Conservation (phyloP, 2,797 vertebrate species). For the Coranthus polyacanthus region DNA sequence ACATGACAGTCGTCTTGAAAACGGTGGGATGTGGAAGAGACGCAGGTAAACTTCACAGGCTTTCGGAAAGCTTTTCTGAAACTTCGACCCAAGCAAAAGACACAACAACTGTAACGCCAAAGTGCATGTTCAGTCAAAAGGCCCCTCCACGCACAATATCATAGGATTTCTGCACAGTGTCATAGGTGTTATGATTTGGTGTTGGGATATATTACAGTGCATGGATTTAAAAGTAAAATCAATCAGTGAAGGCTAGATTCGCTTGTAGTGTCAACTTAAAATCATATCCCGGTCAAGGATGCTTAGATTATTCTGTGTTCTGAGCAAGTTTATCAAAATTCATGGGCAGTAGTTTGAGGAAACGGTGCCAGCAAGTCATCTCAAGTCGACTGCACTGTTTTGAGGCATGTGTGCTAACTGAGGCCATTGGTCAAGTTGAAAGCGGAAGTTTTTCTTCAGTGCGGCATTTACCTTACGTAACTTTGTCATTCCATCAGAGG, state of each 20-base stretch:
- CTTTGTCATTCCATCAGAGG: constrained; percentile 66
- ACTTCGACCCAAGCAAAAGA: not conserved
- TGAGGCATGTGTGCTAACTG: constrained; percentile 3
- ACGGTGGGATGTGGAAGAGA: too few species aligned
- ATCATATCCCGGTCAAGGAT: not conserved
- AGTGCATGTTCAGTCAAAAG: not conserved
- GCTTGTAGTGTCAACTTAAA: not conserved
- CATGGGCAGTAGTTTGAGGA: not conserved
- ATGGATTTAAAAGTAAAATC: too few species aligned
- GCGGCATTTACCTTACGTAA: constrained; percentile 85
- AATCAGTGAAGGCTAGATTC: not conserved
- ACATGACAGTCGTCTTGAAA: not conserved
- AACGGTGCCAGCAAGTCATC: not conserved
- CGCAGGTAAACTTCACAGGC: too few species aligned
- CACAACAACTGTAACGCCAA: not conserved
- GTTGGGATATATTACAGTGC: too few species aligned
- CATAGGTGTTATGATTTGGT: too few species aligned
- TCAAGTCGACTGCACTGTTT: not conserved
- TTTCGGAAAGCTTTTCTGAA: too few species aligned
- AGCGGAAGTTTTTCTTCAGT: constrained; percentile 86
- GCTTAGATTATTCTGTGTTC: too few species aligned
- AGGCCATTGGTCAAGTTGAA: constrained; percentile 76
- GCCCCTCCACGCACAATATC: too few species aligned
- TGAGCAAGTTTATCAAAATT: not conserved
- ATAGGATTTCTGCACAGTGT: too few species aligned